A percentile compares a stretch with the other conserved stretches of the same genome.
Evolutionary conservation across 1,140 invertebrate genomes (phyloP).

Genomic region (Laupala kohalensis): DNA sequence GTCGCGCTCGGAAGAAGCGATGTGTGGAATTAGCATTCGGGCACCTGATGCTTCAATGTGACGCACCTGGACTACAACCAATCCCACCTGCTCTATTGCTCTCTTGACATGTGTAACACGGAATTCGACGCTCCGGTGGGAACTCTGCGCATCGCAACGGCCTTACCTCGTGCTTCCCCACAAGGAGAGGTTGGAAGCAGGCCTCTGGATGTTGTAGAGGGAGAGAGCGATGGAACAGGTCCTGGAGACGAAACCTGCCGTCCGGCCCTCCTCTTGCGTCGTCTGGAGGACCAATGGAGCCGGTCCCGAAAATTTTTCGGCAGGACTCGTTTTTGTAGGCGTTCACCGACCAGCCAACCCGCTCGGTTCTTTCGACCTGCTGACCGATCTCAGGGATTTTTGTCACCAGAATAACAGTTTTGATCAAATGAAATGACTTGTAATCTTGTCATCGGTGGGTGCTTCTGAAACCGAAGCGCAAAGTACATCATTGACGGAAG

Average conservation of each 20-base stretch:
- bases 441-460: background rate
- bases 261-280: background rate
- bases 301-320: background rate
- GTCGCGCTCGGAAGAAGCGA: too few relatives aligned
- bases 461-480: background rate
- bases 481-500: background rate
- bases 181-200: too few relatives aligned
- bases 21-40: background rate
- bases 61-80: background rate
- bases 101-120: background rate
- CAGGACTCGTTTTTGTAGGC: background rate
- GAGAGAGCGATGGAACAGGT: background rate
- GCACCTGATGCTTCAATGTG: too few relatives aligned
- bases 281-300: background rate
- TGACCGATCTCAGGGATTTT: background rate
- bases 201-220: background rate
- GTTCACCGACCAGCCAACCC: background rate
- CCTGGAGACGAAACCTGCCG: background rate
- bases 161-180: too few relatives aligned
- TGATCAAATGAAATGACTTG: background rate
- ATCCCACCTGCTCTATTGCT: background rate
- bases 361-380: background rate
- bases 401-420: background rate
- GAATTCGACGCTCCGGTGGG: too few relatives aligned
- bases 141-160: too few relatives aligned